A percentile compares a stretch with the other conserved stretches of the same genome.
Evolutionary conservation across 2,797 vertebrate species (phyloP).

Genomic region (Peromyscus attwateri): DNA sequence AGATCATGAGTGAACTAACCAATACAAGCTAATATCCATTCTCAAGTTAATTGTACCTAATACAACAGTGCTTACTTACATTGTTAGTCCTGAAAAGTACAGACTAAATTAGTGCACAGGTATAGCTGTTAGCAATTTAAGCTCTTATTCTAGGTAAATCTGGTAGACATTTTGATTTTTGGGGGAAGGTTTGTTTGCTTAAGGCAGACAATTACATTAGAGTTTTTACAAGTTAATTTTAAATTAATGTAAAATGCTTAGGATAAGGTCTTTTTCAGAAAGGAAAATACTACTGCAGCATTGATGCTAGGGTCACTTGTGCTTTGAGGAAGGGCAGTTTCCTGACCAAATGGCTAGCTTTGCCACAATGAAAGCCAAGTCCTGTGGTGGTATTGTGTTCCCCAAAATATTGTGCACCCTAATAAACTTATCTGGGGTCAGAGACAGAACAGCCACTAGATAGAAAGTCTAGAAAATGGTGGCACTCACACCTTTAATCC

Average conservation of each 20-base stretch:
- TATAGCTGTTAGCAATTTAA: neutral
- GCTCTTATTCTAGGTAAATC: slow-evolving; percentile 46
- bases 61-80: slow-evolving; percentile 1
- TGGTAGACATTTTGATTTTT: neutral
- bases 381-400: neutral
- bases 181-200: neutral
- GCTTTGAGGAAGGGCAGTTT: neutral
- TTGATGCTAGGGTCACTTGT: neutral
- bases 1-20: neutral
- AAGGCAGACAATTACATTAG: slow-evolving; percentile 17
- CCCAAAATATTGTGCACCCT: no score
- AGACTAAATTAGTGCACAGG: neutral
- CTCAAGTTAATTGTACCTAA: neutral
- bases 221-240: slow-evolving; percentile 45
- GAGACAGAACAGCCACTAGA: no score
- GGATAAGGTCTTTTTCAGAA: neutral
- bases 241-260: neutral
- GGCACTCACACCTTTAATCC: no score
- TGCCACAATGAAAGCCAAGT: neutral
- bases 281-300: neutral
- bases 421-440: no score
- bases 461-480: no score
- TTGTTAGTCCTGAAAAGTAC: neutral
- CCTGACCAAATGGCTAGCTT: neutral
- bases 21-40: neutral